Percentiles rank a stretch among this genome's conserved stretches.
Conservation (phyloP, 2,113 vertebrate species). For the Caloenas nicobarica region DNA sequence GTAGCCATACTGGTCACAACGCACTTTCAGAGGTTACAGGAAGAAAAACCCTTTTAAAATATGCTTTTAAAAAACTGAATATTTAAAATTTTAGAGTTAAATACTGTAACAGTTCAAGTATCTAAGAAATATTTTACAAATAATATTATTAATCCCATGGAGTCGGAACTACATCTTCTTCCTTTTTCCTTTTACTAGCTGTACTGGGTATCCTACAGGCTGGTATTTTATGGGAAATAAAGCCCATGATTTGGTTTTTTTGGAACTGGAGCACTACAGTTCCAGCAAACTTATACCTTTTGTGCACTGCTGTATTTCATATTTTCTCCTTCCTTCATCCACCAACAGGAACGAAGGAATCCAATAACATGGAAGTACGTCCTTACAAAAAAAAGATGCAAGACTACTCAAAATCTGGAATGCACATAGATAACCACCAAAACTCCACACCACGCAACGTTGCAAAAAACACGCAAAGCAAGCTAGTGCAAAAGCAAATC, state of each 20-base stretch:
- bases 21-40: not conserved
- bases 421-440: not conserved
- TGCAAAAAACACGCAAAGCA: not conserved
- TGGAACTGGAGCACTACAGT: not conserved
- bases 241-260: not conserved
- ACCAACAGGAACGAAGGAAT: not conserved
- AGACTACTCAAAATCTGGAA: not conserved
- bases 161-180: not conserved
- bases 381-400: not conserved
- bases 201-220: not conserved
- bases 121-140: not conserved
- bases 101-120: not conserved
- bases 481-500: not conserved
- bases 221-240: not conserved
- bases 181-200: not conserved
- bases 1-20: not conserved
- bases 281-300: not conserved
- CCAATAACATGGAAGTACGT: not conserved
- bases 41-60: not conserved
- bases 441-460: accelerated
- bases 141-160: not conserved
- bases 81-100: not conserved
- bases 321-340: not conserved
- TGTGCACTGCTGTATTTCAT: not conserved
- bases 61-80: not conserved